Base-by-base conservation (phyloP, 2,113 vertebrate species). In the Atlantisia rogersi region DNA sequence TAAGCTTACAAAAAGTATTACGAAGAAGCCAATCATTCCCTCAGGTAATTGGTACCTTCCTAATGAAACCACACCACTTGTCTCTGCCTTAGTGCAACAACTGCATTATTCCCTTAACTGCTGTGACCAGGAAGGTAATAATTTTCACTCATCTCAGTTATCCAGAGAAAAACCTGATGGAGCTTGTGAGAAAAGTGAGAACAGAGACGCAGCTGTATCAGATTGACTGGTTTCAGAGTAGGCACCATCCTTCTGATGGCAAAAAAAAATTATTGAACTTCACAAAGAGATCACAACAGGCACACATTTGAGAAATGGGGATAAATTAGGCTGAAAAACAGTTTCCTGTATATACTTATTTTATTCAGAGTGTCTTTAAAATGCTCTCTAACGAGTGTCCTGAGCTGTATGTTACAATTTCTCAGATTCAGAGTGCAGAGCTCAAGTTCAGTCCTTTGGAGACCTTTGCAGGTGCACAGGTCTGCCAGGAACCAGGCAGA, bases 231-330 rank as follows among this genome's bases (percentile, higher is more conserved):
- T 52, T 78, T 70, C 69, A 74, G 35, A 81, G 48, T 32, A 86
- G 6, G 18, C 35, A 46, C 58, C 18, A 76, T 69, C 29, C 26
- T 52, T 29, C 8, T 42, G 25, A 59, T 13, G 25, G 25, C n/a
- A 90, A 81, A 82, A 53, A 53, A 53, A 25, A 25, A 68, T 56
- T 28, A 7, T 5, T 24, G 13, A 85, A 74, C 4, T 65, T 88
- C 2, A 1, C 12, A 40, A 46, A 55, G 31, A 64, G 7, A 64
- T 48, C 32, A 25, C 17, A 37, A 77, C 1, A 0, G 3, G 17
- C 60, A 78, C 14, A 15, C 3, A 2, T 48, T 1, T 52, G 35
- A 56, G 21, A 77, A 77, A 86, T 24, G 10, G 48, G 15, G 84
- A 67, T 17, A 53, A 69, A 77, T 42, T 44, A 29, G 46, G 37